These are phyloP conservation scores for Eclectus roratus DNA, from an alignment of 2,113 vertebrate species.

Conservation along the genomic window DNA sequence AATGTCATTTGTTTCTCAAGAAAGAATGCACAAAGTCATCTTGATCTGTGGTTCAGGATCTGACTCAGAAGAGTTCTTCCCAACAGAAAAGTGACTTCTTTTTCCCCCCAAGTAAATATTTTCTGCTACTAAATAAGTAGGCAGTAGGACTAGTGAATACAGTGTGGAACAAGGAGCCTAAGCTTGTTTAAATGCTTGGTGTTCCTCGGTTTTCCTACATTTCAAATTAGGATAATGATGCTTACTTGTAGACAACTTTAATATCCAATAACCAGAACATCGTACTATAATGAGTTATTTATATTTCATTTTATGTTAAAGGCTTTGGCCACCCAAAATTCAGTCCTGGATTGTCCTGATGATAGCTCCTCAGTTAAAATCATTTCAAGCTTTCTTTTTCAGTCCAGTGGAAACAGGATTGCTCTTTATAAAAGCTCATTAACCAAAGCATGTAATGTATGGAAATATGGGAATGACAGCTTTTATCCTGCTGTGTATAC, in stretches of 20 bases:
- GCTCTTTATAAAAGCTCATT: neutral
- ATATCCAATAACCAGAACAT: neutral
- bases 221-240: neutral
- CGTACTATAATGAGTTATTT: neutral
- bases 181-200: neutral
- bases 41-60: neutral
- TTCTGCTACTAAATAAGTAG: neutral
- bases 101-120: neutral
- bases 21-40: neutral
- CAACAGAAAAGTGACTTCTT: neutral
- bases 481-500: neutral
- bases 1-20: neutral
- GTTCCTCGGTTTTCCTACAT: neutral
- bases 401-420: neutral
- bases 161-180: neutral
- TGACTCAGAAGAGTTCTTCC: neutral
- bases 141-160: neutral
- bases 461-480: neutral
- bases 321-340: neutral
- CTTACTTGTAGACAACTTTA: neutral
- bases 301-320: neutral
- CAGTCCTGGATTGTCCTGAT: neutral
- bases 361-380: neutral
- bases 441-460: neutral
- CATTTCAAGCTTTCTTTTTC: neutral